These are phyloP conservation scores for Takifugu rubripes DNA, from an alignment of 2,797 vertebrate genomes.

Conservation along the genomic window DNA sequence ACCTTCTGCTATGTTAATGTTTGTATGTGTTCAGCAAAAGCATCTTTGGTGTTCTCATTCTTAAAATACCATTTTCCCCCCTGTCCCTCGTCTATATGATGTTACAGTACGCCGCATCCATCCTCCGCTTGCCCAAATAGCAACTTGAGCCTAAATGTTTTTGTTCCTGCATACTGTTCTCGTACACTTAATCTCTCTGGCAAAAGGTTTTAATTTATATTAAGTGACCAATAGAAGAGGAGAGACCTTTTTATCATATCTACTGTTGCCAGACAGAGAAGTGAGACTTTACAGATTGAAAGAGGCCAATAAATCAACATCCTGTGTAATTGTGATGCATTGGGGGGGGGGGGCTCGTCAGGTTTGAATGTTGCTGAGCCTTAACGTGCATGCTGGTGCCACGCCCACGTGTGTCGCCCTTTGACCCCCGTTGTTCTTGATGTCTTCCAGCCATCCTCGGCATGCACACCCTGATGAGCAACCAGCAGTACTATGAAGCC, in stretches of 20 bases:
- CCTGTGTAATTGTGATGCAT: background rate
- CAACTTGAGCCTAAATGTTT: conserved; percentile 16
- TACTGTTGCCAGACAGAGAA: background rate
- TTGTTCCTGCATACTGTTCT: conserved; percentile 17
- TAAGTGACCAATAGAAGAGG: too few species aligned
- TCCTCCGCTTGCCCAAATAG: too few species aligned
- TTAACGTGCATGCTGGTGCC: background rate
- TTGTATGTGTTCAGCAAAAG: conserved; percentile 1
- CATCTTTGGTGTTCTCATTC: too few species aligned
- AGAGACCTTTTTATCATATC: too few species aligned
- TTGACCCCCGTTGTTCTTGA: conserved; percentile 26
- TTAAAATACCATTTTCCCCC: too few species aligned
- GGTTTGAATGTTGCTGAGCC: conserved; percentile 2
- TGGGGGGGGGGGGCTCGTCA: background rate
- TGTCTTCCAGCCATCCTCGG: conserved; percentile 88
- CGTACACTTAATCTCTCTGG: background rate
- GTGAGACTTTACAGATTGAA: background rate
- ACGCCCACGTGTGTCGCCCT: background rate
- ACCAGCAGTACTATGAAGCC: conserved; percentile 97
- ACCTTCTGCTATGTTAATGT: conserved; percentile 12
- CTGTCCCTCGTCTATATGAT: too few species aligned
- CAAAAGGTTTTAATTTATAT: background rate
- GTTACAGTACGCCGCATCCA: too few species aligned
- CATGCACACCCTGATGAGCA: conserved; percentile 99
- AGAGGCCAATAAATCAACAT: background rate